phyloP scores from a whole-genome alignment of 1,140 invertebrate species.

The Drosophila persimilis region DNA sequence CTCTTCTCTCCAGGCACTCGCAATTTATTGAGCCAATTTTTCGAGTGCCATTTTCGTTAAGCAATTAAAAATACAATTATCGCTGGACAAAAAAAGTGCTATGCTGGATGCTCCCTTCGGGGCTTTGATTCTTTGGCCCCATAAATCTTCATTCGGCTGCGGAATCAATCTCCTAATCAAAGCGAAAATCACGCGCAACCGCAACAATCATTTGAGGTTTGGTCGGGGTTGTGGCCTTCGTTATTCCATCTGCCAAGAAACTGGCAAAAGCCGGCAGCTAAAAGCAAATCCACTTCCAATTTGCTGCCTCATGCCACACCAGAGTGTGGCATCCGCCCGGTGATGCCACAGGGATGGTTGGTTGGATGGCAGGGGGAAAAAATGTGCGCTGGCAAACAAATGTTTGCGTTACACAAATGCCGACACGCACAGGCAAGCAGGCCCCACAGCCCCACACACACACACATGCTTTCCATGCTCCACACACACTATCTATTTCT shows the following conservation, averaged over 20 bases:
- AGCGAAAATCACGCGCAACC: constrained; percentile 74
- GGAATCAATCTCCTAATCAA: constrained; percentile 75
- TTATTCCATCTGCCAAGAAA: neutral
- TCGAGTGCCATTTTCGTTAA: constrained; percentile 13
- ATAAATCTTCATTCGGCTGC: constrained; percentile 40
- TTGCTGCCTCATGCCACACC: constrained; percentile 21
- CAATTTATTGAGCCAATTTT: constrained; percentile 64
- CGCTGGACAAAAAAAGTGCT: constrained; percentile 7
- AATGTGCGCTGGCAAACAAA: constrained; percentile 65
- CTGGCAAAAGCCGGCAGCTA: constrained; percentile 10
- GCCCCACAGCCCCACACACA: constrained; percentile 5
- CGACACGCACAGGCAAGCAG: constrained; percentile 52
- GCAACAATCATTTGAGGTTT: constrained; percentile 62
- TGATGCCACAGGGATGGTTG: too few species aligned
- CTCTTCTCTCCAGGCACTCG: constrained; percentile 1
- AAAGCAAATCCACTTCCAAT: constrained; percentile 69
- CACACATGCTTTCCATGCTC: neutral
- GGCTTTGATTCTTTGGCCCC: neutral
- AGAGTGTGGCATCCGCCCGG: neutral
- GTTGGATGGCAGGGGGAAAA: neutral
- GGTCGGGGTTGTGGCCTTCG: constrained; percentile 7
- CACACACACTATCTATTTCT: too few species aligned
- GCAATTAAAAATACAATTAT: constrained; percentile 76
- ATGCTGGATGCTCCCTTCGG: too few species aligned
- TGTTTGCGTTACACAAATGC: constrained; percentile 66